Conservation (phyloP, 1,140 invertebrate genomes). For the Polyergus mexicanus region DNA sequence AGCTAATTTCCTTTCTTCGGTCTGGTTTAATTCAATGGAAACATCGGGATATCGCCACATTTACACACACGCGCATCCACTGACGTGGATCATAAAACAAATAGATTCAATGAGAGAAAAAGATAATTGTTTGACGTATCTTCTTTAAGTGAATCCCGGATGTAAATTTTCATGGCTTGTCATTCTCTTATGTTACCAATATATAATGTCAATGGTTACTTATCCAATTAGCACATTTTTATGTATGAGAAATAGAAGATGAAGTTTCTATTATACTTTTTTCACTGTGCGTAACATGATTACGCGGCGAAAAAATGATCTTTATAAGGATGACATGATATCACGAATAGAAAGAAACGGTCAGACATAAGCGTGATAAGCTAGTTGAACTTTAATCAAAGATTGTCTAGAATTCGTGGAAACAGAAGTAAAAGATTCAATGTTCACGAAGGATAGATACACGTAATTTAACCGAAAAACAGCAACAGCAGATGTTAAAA, state of each 20-base stretch:
- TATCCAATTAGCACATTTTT: too few relatives aligned
- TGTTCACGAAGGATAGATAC: neutral
- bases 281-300: neutral
- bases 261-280: constrained; percentile 5
- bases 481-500: constrained; percentile 1
- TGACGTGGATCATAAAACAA: neutral
- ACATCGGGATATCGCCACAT: neutral
- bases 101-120: neutral
- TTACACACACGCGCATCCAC: neutral
- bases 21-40: constrained; percentile 47
- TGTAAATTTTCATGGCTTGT: neutral
- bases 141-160: neutral
- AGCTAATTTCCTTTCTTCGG: constrained; percentile 72
- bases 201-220: neutral
- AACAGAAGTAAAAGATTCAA: neutral
- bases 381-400: constrained; percentile 36
- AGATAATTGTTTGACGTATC: neutral
- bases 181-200: neutral
- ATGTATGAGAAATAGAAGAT: neutral
- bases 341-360: neutral
- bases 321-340: constrained; percentile 21
- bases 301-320: neutral
- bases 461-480: neutral
- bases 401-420: constrained; percentile 31
- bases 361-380: neutral